Percentiles rank a stretch among this genome's conserved stretches.
These are phyloP conservation scores for Melanotaenia trifasciata DNA, from an alignment of 2,797 vertebrate species.

Conservation along the genomic window DNA sequence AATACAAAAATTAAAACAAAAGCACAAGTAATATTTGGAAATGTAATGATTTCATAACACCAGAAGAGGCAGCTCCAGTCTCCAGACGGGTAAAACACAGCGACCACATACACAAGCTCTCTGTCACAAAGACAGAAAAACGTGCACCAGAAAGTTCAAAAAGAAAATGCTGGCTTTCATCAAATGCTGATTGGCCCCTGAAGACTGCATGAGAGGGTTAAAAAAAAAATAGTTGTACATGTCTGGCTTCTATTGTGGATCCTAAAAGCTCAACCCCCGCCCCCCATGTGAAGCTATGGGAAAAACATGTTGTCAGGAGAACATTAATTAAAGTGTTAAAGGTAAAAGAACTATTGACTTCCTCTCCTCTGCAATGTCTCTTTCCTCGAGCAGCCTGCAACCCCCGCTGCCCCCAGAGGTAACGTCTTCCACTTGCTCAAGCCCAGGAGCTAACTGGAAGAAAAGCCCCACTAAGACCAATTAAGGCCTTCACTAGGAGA, in stretches of 20 bases:
- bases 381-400: slow-evolving; percentile 70
- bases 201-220: slow-evolving; percentile 80
- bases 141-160: slow-evolving; percentile 75
- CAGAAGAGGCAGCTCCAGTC: slow-evolving; percentile 49
- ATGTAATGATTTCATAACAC: slow-evolving; percentile 42
- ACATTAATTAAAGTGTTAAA: slow-evolving; percentile 98
- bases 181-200: slow-evolving; percentile 85
- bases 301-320: slow-evolving; percentile 86
- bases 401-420: slow-evolving; percentile 80
- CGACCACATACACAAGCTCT: slow-evolving; percentile 13
- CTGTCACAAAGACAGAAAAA: slow-evolving; percentile 67
- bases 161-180: slow-evolving; percentile 81
- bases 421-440: slow-evolving; percentile 85
- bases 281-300: slow-evolving; percentile 77
- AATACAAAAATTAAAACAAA: slow-evolving; percentile 55
- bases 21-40: slow-evolving; percentile 53
- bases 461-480: slow-evolving; percentile 98
- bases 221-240: slow-evolving; percentile 71
- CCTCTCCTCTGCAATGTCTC: slow-evolving; percentile 80
- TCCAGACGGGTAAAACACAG: slow-evolving; percentile 56
- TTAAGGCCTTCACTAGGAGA: slow-evolving; percentile 96
- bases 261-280: slow-evolving; percentile 78
- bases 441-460: slow-evolving; percentile 90
- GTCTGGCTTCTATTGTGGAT: slow-evolving; percentile 82
- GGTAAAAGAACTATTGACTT: slow-evolving; percentile 93